phyloP scores from a whole-genome alignment of 1,140 invertebrate species.

The Planococcus citri region DNA sequence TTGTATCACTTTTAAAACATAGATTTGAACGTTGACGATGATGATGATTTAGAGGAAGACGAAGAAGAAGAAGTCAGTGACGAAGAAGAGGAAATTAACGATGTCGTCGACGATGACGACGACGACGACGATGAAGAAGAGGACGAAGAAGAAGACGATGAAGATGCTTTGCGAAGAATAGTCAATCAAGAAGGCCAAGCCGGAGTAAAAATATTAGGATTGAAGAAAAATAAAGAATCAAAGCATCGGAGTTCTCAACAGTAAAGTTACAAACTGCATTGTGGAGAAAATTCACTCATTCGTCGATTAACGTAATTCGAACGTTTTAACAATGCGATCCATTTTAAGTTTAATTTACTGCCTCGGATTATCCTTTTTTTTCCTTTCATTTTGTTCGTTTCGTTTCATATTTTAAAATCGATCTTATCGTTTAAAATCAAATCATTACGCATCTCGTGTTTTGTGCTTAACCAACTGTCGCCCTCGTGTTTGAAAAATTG shows the following conservation, averaged over 20 bases:
- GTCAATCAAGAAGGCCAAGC: neutral
- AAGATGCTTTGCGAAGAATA: neutral
- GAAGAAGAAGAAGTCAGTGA: constrained; percentile 13
- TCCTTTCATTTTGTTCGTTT: too few relatives aligned
- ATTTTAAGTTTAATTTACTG: neutral
- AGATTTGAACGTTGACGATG: neutral
- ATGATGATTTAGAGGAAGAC: neutral
- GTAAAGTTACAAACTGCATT: neutral
- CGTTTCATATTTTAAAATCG: neutral
- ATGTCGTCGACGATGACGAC: constrained; percentile 10
- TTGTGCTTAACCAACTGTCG: neutral
- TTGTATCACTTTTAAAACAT: neutral
- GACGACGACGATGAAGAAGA: constrained; percentile 14
- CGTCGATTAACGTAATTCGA: neutral
- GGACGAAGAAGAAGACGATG: neutral
- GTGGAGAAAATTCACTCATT: neutral
- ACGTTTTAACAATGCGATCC: too few relatives aligned
- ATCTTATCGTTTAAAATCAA: neutral
- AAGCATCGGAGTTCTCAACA: neutral
- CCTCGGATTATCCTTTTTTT: neutral
- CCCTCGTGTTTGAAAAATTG: too few relatives aligned
- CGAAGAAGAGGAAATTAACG: constrained; percentile 7
- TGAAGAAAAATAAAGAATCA: neutral
- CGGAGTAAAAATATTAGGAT: neutral
- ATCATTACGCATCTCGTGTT: neutral